phyloP scores from a whole-genome alignment of 2,113 vertebrate species.

The Electrona antarctica region DNA sequence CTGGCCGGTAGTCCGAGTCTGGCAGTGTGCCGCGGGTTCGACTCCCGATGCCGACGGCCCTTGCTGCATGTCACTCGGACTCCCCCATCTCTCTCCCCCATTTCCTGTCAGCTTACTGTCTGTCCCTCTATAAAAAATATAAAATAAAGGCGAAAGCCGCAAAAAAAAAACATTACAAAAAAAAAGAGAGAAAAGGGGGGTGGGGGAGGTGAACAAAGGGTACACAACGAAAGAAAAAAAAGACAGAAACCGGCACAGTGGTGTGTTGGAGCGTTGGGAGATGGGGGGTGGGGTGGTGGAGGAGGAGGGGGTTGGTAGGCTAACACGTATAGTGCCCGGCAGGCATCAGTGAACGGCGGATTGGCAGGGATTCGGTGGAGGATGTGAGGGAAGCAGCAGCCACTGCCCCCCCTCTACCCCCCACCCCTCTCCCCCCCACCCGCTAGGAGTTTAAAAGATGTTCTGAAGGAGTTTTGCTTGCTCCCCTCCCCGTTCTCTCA shows the following conservation, averaged over 20 bases:
- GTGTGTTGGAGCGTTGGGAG: not conserved
- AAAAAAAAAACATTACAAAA: no score
- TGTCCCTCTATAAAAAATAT: no score
- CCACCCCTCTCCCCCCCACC: not conserved
- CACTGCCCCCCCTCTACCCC: no score
- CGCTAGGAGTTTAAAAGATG: constrained; percentile 61
- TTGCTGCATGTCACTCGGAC: no score
- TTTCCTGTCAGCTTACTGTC: no score
- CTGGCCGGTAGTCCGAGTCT: no score
- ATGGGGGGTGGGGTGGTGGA: not conserved
- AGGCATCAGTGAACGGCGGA: constrained; percentile 42
- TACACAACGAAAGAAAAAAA: constrained; percentile 16
- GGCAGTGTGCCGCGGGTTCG: no score
- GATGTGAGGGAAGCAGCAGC: constrained; percentile 45
- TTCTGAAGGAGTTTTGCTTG: constrained; percentile 53
- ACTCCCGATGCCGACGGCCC: no score
- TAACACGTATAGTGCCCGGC: constrained; percentile 28
- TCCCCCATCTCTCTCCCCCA: no score
- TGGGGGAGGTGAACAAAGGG: constrained; percentile 6
- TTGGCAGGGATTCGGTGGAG: constrained; percentile 30
- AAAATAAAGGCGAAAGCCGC: no score
- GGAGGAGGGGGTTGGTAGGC: not conserved
- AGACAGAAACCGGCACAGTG: constrained; percentile 8
- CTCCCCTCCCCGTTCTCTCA: no score
- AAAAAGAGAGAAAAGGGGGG: not conserved